Evolutionary conservation across 2,113 vertebrate species (phyloP).

Genomic region (Mesocricetus auratus): DNA sequence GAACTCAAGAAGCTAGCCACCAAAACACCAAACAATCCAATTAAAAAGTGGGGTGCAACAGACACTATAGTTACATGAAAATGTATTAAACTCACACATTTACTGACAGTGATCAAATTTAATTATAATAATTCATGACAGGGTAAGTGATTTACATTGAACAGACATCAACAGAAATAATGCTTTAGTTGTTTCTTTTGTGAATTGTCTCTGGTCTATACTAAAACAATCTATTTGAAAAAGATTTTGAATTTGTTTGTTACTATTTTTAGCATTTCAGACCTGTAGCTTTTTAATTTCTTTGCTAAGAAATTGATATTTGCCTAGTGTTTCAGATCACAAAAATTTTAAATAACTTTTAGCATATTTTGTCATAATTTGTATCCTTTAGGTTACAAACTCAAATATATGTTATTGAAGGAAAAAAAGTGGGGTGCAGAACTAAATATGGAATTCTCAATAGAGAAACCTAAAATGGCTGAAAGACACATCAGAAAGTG

Average conservation of each 20-base stretch:
- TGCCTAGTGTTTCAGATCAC: neutral
- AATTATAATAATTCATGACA: neutral
- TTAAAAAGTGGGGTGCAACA: too few species aligned
- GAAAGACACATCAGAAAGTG: too few species aligned
- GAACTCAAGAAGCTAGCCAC: too few species aligned
- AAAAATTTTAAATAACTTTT: neutral
- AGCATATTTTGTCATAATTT: neutral
- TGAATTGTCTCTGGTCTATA: neutral
- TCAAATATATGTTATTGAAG: neutral
- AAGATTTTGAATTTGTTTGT: neutral
- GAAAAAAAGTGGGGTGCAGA: too few species aligned
- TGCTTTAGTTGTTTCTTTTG: neutral
- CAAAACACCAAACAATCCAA: too few species aligned
- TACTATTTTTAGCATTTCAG: neutral
- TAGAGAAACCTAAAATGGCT: too few species aligned
- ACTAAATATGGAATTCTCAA: too few species aligned
- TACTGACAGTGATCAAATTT: neutral
- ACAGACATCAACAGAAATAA: neutral
- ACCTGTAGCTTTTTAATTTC: neutral
- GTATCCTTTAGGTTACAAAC: neutral
- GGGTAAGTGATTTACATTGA: slow-evolving; percentile 11
- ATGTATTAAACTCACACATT: slow-evolving; percentile 4
- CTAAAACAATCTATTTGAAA: neutral
- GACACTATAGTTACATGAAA: slow-evolving; percentile 4
- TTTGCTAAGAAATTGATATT: neutral